Evolutionary conservation across 1,140 invertebrate genomes (phyloP), one percentile per base, ranked within the genome.

Genomic region (Lutraria rhynchaena): DNA sequence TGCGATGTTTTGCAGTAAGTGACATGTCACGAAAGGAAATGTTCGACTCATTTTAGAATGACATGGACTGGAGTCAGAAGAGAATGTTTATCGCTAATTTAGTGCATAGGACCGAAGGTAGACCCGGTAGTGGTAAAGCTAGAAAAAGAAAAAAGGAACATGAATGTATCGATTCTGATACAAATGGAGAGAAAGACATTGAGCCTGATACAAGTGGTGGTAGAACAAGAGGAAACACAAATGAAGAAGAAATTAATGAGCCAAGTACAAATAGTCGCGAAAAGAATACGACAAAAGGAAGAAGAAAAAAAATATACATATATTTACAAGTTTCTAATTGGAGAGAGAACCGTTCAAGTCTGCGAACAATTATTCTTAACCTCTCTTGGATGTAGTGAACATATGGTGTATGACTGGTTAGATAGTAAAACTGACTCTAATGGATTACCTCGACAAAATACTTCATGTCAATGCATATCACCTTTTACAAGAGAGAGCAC

Each of bases 281-380:
- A 15, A 57, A 57, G 19, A 37, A 11, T n/a, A 13, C 19, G 27
- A 29, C 2, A 7, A 46, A 70, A 31, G 19, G 49, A 4, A 73
- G 70, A 57, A 73, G 70, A n/a, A n/a, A n/a, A n/a, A 53, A 73
- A 73, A 41, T 73, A 24, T 37, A 55, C 70, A 57, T 73, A 37
- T 22, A 73, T 17, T 3, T 73, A 73, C 24, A 3, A 58, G n/a
- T 55, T 73, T 3, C 9, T 17, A 58, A 33, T 29, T 58, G 53
- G 49, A 57, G 31, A 35, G 11, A 57, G 11, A 27, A 55, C 31
- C n/a, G 27, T 55, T 57, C 35, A 15, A 2, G 70, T 73, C 4
- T 73, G 70, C n/a, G 58, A 73, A 22, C n/a, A 55, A 24, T 29
- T 73, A 7, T 58, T 70, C 27, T 4, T 51, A 1, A 51, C 46